Evolutionary conservation across 2,797 vertebrate genomes (phyloP).

Genomic region (Propithecus perrieri): DNA sequence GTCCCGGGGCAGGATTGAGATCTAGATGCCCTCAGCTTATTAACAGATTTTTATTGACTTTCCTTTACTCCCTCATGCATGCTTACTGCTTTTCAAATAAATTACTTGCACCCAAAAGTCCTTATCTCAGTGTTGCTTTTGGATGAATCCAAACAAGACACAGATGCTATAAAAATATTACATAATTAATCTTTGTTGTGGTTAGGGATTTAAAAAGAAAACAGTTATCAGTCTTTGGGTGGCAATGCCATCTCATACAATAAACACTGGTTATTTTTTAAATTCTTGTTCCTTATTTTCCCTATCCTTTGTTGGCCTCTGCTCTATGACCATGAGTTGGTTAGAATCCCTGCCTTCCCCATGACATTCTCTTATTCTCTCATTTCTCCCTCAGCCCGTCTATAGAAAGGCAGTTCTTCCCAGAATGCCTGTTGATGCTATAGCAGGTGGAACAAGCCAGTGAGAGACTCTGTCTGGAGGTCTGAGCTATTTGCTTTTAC

Average conservation of each 20-base stretch:
- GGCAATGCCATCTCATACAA: neutral
- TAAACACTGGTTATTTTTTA: neutral
- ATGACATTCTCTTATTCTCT: neutral
- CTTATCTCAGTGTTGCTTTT: neutral
- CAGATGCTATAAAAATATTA: neutral
- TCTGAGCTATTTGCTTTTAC: neutral
- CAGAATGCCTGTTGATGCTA: neutral
- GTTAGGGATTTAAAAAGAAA: neutral
- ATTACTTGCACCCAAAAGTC: neutral
- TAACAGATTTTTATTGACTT: neutral
- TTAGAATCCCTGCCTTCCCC: neutral
- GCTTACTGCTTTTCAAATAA: neutral
- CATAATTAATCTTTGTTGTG: neutral
- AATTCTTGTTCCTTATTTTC: neutral
- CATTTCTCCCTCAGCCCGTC: neutral
- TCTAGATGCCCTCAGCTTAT: neutral
- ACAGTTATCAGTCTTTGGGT: neutral
- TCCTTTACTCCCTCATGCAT: neutral
- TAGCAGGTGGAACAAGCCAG: neutral
- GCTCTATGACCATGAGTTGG: neutral
- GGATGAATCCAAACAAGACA: neutral
- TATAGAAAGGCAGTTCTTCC: neutral
- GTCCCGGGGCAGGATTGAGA: neutral
- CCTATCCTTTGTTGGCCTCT: neutral
- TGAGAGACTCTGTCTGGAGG: neutral